Evolutionary conservation across 1,140 invertebrate species (phyloP).

Genomic region (Achroia grisella): DNA sequence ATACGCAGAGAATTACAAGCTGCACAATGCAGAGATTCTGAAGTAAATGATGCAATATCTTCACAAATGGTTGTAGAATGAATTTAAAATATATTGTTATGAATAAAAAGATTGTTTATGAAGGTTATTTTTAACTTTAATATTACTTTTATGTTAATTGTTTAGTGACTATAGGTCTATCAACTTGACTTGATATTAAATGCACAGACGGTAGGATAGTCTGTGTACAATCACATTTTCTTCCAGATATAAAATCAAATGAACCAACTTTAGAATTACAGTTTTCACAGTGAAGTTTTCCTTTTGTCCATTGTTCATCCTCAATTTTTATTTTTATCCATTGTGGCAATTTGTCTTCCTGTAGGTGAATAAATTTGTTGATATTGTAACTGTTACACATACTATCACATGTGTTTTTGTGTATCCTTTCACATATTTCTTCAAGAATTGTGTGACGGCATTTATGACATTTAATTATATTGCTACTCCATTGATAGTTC

Average conservation of each 20-base stretch:
- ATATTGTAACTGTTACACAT: slow-evolving; percentile 40
- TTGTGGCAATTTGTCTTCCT: slow-evolving; percentile 57
- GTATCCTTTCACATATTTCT: slow-evolving; percentile 21
- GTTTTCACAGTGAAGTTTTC: slow-evolving; percentile 76
- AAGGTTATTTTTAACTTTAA: slow-evolving; percentile 2
- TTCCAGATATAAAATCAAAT: slow-evolving; percentile 77
- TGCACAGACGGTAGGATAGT: slow-evolving; percentile 72
- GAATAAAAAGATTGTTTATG: slow-evolving; percentile 7
- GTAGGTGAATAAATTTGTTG: slow-evolving; percentile 53
- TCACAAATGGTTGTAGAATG: slow-evolving; percentile 36
- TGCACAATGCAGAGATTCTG: slow-evolving; percentile 87
- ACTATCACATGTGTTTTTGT: slow-evolving; percentile 11
- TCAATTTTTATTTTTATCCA: slow-evolving; percentile 64
- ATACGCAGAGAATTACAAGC: slow-evolving; percentile 85
- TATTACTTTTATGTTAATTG: slow-evolving; percentile 11
- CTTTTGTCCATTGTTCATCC: slow-evolving; percentile 74
- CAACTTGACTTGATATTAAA: slow-evolving; percentile 75
- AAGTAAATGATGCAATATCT: slow-evolving; percentile 61
- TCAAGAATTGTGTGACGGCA: slow-evolving; percentile 43
- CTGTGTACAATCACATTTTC: slow-evolving; percentile 74
- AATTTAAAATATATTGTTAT: slow-evolving; percentile 9
- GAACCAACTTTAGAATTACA: slow-evolving; percentile 75
- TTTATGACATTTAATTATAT: slow-evolving; percentile 53
- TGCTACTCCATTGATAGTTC: background rate
- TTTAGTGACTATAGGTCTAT: slow-evolving; percentile 40